phyloP scores from a whole-genome alignment of 2,113 vertebrate genomes.

The Coreoperca whiteheadi region DNA sequence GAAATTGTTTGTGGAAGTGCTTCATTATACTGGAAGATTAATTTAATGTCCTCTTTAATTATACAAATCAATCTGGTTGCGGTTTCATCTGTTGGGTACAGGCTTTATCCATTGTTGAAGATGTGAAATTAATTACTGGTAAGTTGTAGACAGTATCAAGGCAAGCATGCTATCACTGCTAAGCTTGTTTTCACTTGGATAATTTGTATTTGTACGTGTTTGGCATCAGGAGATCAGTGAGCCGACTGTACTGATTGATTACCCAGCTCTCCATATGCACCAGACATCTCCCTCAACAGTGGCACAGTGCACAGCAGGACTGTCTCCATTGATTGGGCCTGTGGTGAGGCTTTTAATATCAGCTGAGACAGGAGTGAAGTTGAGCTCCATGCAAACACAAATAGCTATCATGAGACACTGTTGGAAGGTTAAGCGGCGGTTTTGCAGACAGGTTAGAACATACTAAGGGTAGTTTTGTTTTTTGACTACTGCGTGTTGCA shows the following conservation, averaged over 20 bases:
- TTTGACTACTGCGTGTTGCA: background rate
- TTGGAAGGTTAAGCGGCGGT: conserved; percentile 20
- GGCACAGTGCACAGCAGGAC: conserved; percentile 48
- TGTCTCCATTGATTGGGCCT: conserved; percentile 49
- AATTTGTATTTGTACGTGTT: conserved; percentile 19
- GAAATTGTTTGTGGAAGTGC: background rate
- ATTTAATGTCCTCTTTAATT: background rate
- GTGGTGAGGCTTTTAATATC: conserved; percentile 51
- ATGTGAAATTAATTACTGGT: background rate
- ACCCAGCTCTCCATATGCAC: conserved; percentile 13
- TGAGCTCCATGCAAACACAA: conserved; percentile 16
- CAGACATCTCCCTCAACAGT: conserved; percentile 28
- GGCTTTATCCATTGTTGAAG: background rate
- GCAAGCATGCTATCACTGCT: background rate
- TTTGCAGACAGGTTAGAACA: background rate
- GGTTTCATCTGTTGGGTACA: background rate
- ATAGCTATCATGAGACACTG: conserved; percentile 3
- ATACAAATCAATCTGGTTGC: background rate
- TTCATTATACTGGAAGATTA: background rate
- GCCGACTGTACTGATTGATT: conserved; percentile 31
- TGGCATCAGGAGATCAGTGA: conserved; percentile 17
- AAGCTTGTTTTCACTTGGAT: conserved; percentile 1
- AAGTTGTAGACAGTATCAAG: background rate
- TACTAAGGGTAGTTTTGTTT: background rate
- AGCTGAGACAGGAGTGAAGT: conserved; percentile 5